Evolutionary conservation across 1,140 invertebrate species (phyloP).

Genomic region (Oreohelix idahoensis): DNA sequence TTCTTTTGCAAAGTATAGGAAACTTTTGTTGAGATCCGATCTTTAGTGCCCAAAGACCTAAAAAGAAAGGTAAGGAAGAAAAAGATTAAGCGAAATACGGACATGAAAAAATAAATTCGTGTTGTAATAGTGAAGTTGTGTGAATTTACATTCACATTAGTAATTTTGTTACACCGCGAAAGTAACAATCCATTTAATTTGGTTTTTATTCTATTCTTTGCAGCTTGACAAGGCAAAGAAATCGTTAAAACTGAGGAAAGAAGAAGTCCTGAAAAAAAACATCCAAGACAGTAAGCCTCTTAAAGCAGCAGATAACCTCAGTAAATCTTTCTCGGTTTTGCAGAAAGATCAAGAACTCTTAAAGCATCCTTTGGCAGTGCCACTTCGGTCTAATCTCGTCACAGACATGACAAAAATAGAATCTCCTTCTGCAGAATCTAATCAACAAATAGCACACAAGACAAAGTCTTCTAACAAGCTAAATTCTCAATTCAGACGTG

Average conservation of each 20-base stretch:
- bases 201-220: not conserved
- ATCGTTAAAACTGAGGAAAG: not conserved
- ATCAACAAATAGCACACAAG: not conserved
- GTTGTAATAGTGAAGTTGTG: no score
- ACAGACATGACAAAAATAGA: not conserved
- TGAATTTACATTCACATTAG: no score
- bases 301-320: not conserved
- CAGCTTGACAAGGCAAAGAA: not conserved
- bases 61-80: no score
- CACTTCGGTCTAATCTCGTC: conserved; percentile 15
- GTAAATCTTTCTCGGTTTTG: not conserved
- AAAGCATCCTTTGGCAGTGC: conserved; percentile 11
- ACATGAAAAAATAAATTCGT: no score
- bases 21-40: no score
- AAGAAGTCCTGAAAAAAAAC: not conserved
- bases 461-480: not conserved
- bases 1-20: no score
- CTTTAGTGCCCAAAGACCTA: no score
- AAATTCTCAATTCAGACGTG: not conserved
- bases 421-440: not conserved
- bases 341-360: not conserved
- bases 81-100: no score
- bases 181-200: no score
- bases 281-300: not conserved
- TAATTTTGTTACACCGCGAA: no score